Percentiles rank a stretch among this genome's conserved stretches.
Evolutionary conservation across 35 echinoderm and acorn worm genomes (phyloP).

Genomic region (Amphiura filiformis): DNA sequence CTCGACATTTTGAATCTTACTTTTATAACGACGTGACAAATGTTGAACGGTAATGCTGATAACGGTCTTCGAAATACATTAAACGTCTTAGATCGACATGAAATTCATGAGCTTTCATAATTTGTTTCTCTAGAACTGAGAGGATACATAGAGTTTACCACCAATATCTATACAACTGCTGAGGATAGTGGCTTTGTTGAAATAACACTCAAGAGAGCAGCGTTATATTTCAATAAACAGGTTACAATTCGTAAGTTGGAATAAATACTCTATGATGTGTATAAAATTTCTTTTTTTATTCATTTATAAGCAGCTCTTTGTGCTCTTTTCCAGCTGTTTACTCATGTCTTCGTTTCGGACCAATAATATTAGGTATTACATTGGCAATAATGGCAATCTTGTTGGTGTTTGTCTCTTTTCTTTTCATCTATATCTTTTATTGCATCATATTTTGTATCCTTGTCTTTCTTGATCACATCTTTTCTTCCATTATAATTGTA

Average conservation of each 20-base stretch:
- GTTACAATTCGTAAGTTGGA: conserved; percentile 4
- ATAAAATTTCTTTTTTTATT: not conserved
- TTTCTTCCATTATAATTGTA: too few species aligned
- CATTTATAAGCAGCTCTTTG: not conserved
- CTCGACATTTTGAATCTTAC: too few species aligned
- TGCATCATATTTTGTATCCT: too few species aligned
- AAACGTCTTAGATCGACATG: too few species aligned
- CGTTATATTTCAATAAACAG: not conserved
- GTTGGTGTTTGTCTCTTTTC: not conserved
- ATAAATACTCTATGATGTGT: too few species aligned
- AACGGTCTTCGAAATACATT: too few species aligned
- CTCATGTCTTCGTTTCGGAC: not conserved
- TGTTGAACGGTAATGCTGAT: too few species aligned
- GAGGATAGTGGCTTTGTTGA: not conserved
- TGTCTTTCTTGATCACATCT: too few species aligned
- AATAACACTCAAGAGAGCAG: not conserved
- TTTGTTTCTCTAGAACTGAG: not conserved
- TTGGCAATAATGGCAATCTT: not conserved
- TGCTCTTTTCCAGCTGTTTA: not conserved
- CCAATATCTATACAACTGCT: not conserved
- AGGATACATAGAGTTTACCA: not conserved
- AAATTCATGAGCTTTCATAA: too few species aligned
- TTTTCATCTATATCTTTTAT: not conserved
- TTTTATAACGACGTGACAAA: too few species aligned
- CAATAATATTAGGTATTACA: not conserved